Percentiles rank a stretch among this genome's conserved stretches.
These are phyloP conservation scores for Thecocarcelia acutangulata DNA, from an alignment of 2,888 invertebrate genomes.

Conservation along the genomic window DNA sequence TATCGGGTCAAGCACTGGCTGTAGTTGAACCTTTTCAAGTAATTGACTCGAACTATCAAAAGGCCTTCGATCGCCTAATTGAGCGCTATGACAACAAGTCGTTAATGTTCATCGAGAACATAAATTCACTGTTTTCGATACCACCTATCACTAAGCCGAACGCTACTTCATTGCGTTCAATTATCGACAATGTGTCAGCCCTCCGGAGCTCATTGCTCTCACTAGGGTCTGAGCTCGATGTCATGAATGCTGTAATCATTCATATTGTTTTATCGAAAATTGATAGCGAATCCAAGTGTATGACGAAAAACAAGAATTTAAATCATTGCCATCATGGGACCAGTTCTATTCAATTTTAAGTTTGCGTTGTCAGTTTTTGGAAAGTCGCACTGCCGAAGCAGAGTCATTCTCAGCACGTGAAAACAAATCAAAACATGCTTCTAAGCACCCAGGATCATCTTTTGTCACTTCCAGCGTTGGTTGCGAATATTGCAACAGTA, in stretches of 20 bases:
- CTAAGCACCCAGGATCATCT: constrained; percentile 5
- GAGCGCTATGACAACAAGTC: constrained; percentile 27
- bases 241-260: constrained; percentile 36
- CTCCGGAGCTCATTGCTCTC: no score
- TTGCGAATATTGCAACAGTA: constrained; percentile 25
- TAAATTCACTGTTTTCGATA: constrained; percentile 33
- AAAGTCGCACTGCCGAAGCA: background rate
- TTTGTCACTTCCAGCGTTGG: background rate
- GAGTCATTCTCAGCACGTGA: background rate
- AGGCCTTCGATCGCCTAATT: background rate
- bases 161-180: no score
- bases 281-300: constrained; percentile 22
- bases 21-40: constrained; percentile 26
- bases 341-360: background rate
- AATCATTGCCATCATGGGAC: constrained; percentile 33
- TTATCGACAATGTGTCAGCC: no score
- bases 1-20: no score
- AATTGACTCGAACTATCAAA: constrained; percentile 18
- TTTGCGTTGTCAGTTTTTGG: background rate
- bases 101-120: constrained; percentile 23
- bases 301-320: constrained; percentile 45
- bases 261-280: constrained; percentile 38
- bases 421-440: background rate
- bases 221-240: constrained; percentile 20
- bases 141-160: background rate